Evolutionary conservation across 1,140 invertebrate genomes (phyloP), one percentile per base, ranked within the genome.

Genomic region (Archegozetes longisetosus): DNA sequence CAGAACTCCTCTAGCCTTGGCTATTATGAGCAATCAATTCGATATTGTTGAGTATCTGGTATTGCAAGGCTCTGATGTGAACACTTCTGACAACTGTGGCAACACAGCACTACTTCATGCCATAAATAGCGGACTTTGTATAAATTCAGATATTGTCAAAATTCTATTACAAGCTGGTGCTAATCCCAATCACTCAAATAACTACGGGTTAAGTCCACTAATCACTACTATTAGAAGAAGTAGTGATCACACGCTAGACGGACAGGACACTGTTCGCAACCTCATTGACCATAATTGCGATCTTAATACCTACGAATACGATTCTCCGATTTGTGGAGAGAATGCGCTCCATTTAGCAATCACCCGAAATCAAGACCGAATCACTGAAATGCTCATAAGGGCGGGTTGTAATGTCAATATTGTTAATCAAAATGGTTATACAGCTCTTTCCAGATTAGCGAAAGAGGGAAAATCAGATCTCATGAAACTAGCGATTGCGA

Each of bases 21-120:
- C 94, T 1, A 92, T 92, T 24, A 89, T 96, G 77, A 95, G 96
- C 72, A 96, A 98, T 72, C 93, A 88, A 72, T 88, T 91, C 4
- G 92, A 97, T 78, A 93, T 98, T 13, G 92, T 91, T 17, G 92
- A 97, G 72, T 74, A 97, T 55, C 97, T 98, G 71, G 75, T 98
- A 28, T 90, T 95, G 71, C 82, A 90, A 69, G 88, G 94, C 73
- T 88, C 91, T 0, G 91, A 88, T 65, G 76, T 95, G 20, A 62
- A 62, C 48, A 28, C 23, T 20, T 14, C 4, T 17, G 60, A 62
- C 48, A 84, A 93, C 71, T 78, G 91, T 47, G 94, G 88, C 61
- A 90, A 97, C 68, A 90, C 93, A 0, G 96, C 94, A 2, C 86
- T 94, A 0, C 76, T 98, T 4, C 94, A 98, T 74, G 75, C 98